Evolutionary conservation across 2,888 invertebrate species (phyloP).

Genomic region (Rhingia rostrata): DNA sequence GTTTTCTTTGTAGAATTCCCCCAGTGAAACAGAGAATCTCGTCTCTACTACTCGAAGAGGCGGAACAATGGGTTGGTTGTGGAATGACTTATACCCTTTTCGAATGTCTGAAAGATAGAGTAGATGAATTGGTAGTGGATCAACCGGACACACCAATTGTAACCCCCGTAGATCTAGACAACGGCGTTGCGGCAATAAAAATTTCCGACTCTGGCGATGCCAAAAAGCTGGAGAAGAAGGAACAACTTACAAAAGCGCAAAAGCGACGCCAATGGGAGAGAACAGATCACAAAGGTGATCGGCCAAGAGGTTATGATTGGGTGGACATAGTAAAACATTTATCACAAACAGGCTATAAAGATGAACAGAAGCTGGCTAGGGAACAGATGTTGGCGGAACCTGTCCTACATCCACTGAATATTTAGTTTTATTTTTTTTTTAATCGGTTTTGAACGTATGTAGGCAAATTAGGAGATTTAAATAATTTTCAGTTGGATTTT

Average conservation of each 20-base stretch:
- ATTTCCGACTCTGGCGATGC: constrained; percentile 79
- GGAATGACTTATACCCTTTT: constrained; percentile 98
- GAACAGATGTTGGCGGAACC: constrained; percentile 50
- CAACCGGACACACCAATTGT: constrained; percentile 85
- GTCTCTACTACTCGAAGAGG: constrained; percentile 86
- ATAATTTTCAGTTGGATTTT: constrained; percentile 53
- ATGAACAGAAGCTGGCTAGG: constrained; percentile 74
- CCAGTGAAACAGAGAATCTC: constrained; percentile 89
- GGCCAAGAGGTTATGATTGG: constrained; percentile 96
- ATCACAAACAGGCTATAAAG: constrained; percentile 87
- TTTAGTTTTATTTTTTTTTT: constrained; percentile 60
- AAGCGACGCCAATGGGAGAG: constrained; percentile 94
- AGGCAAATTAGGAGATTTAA: constrained; percentile 52
- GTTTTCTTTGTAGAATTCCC: constrained; percentile 84
- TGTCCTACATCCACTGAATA: constrained; percentile 78
- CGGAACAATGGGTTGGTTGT: constrained; percentile 92
- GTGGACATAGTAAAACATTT: constrained; percentile 97
- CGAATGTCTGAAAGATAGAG: constrained; percentile 94
- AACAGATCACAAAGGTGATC: constrained; percentile 92
- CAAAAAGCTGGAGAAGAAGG: constrained; percentile 88
- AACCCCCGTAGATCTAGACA: constrained; percentile 77
- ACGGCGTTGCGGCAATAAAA: constrained; percentile 78
- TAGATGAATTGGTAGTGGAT: constrained; percentile 87
- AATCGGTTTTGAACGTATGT: neutral
- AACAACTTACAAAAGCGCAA: constrained; percentile 95